phyloP scores from a whole-genome alignment of 2,888 invertebrate species.

The Rhagonycha fulva region DNA sequence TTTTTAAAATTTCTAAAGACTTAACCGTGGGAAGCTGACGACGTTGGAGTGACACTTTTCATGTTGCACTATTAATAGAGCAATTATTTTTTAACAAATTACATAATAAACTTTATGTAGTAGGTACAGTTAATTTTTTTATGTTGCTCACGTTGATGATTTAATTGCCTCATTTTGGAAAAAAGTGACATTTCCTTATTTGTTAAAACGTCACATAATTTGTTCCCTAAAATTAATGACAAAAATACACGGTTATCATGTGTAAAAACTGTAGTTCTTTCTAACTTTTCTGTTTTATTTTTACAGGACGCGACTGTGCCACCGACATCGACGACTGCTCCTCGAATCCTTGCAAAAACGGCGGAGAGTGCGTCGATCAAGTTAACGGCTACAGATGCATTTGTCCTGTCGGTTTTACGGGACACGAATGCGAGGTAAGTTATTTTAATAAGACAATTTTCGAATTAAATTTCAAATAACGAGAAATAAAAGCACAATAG shows the following conservation, averaged over 20 bases:
- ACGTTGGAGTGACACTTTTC: neutral
- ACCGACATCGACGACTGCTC: conserved; percentile 88
- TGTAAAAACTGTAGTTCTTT: neutral
- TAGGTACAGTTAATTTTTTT: neutral
- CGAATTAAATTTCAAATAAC: neutral
- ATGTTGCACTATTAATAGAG: neutral
- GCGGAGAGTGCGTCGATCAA: conserved; percentile 88
- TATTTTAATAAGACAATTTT: neutral
- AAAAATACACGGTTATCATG: neutral
- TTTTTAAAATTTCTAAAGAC: neutral
- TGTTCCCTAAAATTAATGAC: neutral
- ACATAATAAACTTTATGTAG: neutral
- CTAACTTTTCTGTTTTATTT: neutral
- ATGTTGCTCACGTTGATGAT: neutral
- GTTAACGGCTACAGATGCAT: conserved; percentile 86
- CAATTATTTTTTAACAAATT: neutral
- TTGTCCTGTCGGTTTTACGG: conserved; percentile 87
- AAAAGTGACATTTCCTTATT: neutral
- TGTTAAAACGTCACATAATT: neutral
- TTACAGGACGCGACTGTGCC: conserved; percentile 76
- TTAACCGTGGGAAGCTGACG: neutral
- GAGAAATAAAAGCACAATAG: neutral
- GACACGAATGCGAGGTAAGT: conserved; percentile 82
- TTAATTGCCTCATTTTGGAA: neutral
- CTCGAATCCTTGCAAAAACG: conserved; percentile 84